Percentiles rank a stretch among this genome's conserved stretches.
Conservation (phyloP, 64 coral and sea anemone genomes). For the Hydrozoanthus tunicans region DNA sequence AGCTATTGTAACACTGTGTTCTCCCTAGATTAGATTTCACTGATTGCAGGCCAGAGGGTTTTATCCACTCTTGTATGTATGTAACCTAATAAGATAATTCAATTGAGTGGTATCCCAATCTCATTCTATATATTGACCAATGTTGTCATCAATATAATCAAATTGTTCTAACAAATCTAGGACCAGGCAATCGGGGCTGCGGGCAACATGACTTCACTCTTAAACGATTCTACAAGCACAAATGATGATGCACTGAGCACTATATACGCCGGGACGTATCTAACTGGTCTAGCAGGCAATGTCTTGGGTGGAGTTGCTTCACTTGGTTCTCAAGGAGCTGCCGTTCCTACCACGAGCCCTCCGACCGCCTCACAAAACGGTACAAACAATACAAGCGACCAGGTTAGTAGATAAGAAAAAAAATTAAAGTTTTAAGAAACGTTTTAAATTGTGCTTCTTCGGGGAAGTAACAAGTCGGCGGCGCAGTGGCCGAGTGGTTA, state of each 20-base stretch:
- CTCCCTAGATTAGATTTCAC: neutral
- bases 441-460: too few relatives aligned
- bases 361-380: neutral
- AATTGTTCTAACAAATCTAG: neutral
- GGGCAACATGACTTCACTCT: slow-evolving; percentile 28
- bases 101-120: neutral
- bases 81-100: neutral
- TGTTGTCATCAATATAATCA: neutral
- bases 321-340: neutral
- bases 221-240: slow-evolving; percentile 10
- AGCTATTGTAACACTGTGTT: neutral
- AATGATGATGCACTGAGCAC: slow-evolving; percentile 31
- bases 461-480: too few relatives aligned
- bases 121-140: neutral
- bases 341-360: neutral
- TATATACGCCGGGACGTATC: slow-evolving; percentile 38
- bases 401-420: too few relatives aligned
- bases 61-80: too few relatives aligned
- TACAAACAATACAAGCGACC: neutral
- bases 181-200: slow-evolving; percentile 13
- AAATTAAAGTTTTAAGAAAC: too few relatives aligned
- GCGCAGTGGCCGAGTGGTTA: too few relatives aligned
- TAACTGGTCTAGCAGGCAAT: slow-evolving; percentile 37
- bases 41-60: too few relatives aligned
- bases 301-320: slow-evolving; percentile 28